Evolutionary conservation across 2,113 vertebrate species (phyloP).

Genomic region (Pogona vitticeps): DNA sequence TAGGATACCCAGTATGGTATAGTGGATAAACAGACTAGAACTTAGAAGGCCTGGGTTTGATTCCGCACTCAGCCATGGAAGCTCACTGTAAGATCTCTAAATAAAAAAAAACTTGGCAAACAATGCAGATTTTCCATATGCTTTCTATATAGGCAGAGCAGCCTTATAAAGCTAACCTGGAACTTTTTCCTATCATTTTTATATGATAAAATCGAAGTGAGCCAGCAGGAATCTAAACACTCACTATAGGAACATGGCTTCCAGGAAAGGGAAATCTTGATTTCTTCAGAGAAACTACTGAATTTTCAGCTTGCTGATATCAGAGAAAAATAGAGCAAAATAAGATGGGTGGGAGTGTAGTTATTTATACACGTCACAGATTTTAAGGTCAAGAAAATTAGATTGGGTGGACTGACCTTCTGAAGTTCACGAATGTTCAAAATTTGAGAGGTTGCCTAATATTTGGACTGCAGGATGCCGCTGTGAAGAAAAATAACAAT

Average conservation of each 20-base stretch:
- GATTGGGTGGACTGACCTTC: slow-evolving; percentile 1
- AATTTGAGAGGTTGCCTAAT: not conserved
- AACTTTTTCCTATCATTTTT: not conserved
- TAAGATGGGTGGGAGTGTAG: not conserved
- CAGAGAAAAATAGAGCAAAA: not conserved
- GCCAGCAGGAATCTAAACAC: not conserved
- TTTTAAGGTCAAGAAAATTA: slow-evolving; percentile 18
- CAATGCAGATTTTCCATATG: not conserved
- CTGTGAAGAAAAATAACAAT: not conserved
- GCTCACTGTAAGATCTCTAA: not conserved
- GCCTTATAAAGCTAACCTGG: not conserved
- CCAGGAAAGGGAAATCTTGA: not conserved
- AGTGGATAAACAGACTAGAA: not conserved
- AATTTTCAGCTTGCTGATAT: not conserved
- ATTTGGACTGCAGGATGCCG: slow-evolving; percentile 3
- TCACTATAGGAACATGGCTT: not conserved
- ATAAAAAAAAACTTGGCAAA: not conserved
- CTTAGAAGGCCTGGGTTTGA: not conserved
- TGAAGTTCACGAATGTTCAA: not conserved
- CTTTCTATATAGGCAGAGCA: not conserved
- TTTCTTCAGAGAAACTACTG: not conserved
- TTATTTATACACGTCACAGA: slow-evolving; percentile 7
- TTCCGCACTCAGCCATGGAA: not conserved
- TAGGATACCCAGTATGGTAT: no score
- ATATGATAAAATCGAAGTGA: not conserved